These are phyloP conservation scores for Cochlearius cochlearius DNA, from an alignment of 2,113 vertebrate species.

Conservation along the genomic window DNA sequence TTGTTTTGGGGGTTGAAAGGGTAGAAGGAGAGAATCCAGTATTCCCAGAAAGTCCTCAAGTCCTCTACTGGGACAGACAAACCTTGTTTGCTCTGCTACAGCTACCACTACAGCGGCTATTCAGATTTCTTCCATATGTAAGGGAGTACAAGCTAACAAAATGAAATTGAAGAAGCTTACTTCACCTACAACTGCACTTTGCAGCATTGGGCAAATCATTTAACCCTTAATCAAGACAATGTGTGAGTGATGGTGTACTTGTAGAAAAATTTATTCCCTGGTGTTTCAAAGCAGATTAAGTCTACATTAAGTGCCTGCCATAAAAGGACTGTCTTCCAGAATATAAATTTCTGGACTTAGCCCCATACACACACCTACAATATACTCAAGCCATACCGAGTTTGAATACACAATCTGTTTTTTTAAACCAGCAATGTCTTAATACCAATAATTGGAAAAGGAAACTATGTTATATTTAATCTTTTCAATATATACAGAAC, in stretches of 20 bases:
- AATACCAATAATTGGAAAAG: background rate
- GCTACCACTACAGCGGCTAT: background rate
- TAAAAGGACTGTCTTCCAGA: background rate
- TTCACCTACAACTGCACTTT: background rate
- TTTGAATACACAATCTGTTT: background rate
- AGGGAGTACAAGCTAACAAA: background rate
- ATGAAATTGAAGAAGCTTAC: background rate
- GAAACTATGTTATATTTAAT: background rate
- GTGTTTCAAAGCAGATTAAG: background rate
- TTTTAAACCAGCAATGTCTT: background rate
- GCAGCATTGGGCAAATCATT: background rate
- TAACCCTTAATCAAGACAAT: background rate
- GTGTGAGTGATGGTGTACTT: background rate
- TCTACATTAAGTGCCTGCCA: background rate
- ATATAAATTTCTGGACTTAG: background rate
- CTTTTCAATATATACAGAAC: background rate
- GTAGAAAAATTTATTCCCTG: background rate
- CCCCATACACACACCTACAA: background rate
- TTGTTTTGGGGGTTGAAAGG: background rate
- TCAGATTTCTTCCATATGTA: background rate
- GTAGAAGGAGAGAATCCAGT: background rate
- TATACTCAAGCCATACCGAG: background rate
- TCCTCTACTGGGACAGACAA: background rate
- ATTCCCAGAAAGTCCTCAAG: background rate
- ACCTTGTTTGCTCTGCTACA: background rate